Evolutionary conservation across 2,888 invertebrate genomes (phyloP).

Genomic region (Crepidodera aurea): DNA sequence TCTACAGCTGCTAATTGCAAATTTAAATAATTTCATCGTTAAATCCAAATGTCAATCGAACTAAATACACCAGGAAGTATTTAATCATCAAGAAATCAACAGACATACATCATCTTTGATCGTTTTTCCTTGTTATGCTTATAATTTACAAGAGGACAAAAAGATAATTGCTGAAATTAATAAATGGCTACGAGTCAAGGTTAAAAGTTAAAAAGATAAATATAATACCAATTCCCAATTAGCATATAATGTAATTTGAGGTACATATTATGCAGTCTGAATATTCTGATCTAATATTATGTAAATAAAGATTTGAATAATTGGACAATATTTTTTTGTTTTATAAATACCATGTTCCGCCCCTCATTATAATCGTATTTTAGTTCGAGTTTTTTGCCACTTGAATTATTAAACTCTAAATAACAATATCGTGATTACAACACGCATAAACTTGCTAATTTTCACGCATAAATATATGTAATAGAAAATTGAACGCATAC

Average conservation of each 20-base stretch:
- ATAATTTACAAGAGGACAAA: conserved; percentile 1
- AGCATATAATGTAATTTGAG: background rate
- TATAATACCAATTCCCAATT: background rate
- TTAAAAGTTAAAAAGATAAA: background rate
- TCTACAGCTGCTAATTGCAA: background rate
- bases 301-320: background rate
- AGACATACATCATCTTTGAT: conserved; percentile 2
- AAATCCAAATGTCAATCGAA: background rate
- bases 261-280: background rate
- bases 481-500: background rate
- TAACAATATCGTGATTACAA: background rate
- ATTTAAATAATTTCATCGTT: conserved; percentile 6
- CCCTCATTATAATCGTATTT: background rate
- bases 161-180: background rate
- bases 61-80: background rate
- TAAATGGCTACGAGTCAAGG: background rate
- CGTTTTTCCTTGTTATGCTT: background rate
- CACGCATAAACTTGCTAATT: background rate
- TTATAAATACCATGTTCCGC: background rate
- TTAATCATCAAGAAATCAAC: background rate
- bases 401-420: background rate
- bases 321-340: background rate
- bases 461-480: background rate
- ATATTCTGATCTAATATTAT: background rate
- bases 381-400: background rate